Evolutionary conservation across 2,797 vertebrate genomes (phyloP), one percentile per base, ranked within the genome.

Genomic region (Rhynchotus rufescens): DNA sequence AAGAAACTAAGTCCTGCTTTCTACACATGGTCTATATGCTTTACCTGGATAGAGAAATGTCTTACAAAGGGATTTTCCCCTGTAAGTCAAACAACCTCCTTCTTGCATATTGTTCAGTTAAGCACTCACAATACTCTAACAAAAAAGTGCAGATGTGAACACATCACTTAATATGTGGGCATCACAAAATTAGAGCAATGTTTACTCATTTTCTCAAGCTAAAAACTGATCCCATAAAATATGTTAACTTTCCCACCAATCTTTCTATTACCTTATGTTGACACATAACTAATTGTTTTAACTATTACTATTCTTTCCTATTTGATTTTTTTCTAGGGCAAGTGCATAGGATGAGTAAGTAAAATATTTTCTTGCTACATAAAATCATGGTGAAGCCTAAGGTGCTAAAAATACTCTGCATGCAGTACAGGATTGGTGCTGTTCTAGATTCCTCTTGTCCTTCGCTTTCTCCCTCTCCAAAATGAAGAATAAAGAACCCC

Each of bases 11-110:
- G 25, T 78, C 62, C 59, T 89, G 30, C 65, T 94, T 62, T 40
- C 59, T 61, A 52, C 57, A 7, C 28, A 12, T 38, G 14, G 45
- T 47, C 38, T 25, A 36, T 0, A 0, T 76, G 56, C 49, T 59
- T 74, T 60, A 61, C 16, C 11, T 42, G 36, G 12, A 6, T 30
- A 42, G 42, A 61, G 14, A 60, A 52, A 25, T 40, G 34, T 34
- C 22, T 22, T 51, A 56, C 23, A 61, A 79, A 86, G 56, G 67
- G 82, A 81, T 84, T 86, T 94, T 80, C 72, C 64, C 78, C 80
- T 32, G 9, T 40, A 40, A 56, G 47, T 52, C 90, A 88, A 57
- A 47, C 47, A 75, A 68, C 20, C 13, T 82, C 75, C 47, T n/a
- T 80, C 75, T 56, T n/a, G 15, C 60, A 56, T 19, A 49, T 40